Percentiles rank a stretch among this genome's conserved stretches.
Conservation (phyloP, 2,888 invertebrate species). For the Tanypteryx hageni region DNA sequence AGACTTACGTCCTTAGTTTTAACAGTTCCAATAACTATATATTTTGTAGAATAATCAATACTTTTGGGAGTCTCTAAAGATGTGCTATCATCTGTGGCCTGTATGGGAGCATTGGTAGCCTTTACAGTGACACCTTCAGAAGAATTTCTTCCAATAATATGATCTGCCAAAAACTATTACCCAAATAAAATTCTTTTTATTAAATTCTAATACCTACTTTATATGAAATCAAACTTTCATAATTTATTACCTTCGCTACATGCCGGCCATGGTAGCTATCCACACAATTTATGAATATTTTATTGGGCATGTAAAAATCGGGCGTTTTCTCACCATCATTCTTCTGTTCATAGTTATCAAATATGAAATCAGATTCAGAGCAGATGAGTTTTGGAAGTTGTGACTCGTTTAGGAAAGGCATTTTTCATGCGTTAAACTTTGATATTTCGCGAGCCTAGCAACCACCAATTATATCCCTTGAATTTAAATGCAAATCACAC, state of each 20-base stretch:
- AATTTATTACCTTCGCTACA: neutral
- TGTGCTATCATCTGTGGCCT: neutral
- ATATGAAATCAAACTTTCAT: neutral
- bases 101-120: constrained; percentile 31
- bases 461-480: too few species aligned
- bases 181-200: neutral
- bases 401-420: neutral
- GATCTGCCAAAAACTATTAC: neutral
- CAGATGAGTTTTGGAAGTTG: neutral
- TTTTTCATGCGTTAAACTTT: too few species aligned
- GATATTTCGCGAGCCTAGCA: neutral
- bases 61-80: neutral
- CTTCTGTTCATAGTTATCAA: neutral
- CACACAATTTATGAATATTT: constrained; percentile 8
- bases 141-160: constrained; percentile 23
- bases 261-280: constrained; percentile 44
- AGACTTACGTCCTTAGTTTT: constrained; percentile 65
- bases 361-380: neutral
- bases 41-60: neutral
- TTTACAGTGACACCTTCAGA: constrained; percentile 53
- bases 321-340: neutral
- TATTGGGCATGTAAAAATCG: neutral
- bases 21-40: constrained; percentile 67
- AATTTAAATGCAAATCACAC: neutral
- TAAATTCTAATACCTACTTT: neutral